phyloP scores from a whole-genome alignment of 2,888 invertebrate genomes.

The Drosophila meridionalis region DNA sequence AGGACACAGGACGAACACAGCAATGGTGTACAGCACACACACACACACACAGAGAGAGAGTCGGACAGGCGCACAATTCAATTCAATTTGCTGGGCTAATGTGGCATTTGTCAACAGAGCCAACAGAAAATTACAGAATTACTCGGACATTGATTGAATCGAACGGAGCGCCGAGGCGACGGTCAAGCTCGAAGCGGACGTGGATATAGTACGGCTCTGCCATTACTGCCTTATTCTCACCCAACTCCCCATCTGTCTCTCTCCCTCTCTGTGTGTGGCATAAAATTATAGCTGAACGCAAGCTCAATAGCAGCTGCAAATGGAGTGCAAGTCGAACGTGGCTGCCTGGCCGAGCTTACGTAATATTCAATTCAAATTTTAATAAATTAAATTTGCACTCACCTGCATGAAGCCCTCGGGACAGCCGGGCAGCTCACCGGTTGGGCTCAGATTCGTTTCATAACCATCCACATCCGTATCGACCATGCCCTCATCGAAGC shows the following conservation, averaged over 20 bases:
- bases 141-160: conserved; percentile 82
- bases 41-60: conserved; percentile 6
- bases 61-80: conserved; percentile 58
- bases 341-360: conserved; percentile 32
- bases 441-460: conserved; percentile 84
- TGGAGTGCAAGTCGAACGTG: conserved; percentile 51
- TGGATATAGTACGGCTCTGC: conserved; percentile 10
- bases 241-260: not conserved
- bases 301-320: conserved; percentile 55
- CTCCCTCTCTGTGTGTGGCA: conserved; percentile 33
- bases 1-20: conserved; percentile 10
- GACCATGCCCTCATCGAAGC: conserved; percentile 89
- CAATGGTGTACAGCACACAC: conserved; percentile 9
- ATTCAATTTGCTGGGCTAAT: conserved; percentile 80
- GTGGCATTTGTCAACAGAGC: conserved; percentile 79
- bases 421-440: conserved; percentile 90
- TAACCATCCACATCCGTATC: conserved; percentile 85
- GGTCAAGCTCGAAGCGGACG: conserved; percentile 22
- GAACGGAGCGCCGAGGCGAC: conserved; percentile 50
- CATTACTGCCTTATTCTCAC: not conserved
- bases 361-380: conserved; percentile 70
- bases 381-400: conserved; percentile 79
- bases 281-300: conserved; percentile 64
- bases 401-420: conserved; percentile 95
- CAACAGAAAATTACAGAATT: conserved; percentile 79